Evolutionary conservation across 2,113 vertebrate genomes (phyloP).

Genomic region (Bos indicus): DNA sequence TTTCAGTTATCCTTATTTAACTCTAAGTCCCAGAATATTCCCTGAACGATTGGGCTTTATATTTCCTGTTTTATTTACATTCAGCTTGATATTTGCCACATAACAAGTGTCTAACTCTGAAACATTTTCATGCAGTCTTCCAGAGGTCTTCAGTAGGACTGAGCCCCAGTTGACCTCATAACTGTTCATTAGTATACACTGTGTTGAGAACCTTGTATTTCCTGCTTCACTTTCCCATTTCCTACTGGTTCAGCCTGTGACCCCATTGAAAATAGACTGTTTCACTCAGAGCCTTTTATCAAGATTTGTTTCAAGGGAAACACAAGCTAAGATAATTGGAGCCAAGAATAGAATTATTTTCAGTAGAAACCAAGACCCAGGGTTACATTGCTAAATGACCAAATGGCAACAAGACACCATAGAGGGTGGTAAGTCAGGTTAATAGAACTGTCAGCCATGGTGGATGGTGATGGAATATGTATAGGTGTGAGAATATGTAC

Average conservation of each 20-base stretch:
- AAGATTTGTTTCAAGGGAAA: neutral
- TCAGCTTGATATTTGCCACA: neutral
- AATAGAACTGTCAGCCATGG: neutral
- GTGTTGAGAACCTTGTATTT: neutral
- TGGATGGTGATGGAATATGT: neutral
- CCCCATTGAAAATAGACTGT: neutral
- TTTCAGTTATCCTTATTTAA: neutral
- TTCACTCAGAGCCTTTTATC: neutral
- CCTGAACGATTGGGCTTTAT: neutral
- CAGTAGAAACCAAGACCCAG: neutral
- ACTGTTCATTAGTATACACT: neutral
- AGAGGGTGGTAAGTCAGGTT: neutral
- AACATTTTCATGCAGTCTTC: neutral
- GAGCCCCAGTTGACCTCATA: neutral
- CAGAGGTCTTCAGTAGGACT: neutral
- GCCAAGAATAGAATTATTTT: neutral
- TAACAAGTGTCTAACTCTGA: neutral
- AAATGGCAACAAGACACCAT: neutral
- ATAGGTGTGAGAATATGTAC: neutral
- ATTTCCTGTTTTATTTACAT: neutral
- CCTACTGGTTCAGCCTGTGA: neutral
- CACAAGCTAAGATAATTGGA: neutral
- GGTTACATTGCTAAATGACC: neutral
- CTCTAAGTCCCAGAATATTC: neutral
- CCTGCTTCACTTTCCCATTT: neutral